Base-by-base conservation (phyloP, 2,797 vertebrate species). In the Neostethus bicornis region DNA sequence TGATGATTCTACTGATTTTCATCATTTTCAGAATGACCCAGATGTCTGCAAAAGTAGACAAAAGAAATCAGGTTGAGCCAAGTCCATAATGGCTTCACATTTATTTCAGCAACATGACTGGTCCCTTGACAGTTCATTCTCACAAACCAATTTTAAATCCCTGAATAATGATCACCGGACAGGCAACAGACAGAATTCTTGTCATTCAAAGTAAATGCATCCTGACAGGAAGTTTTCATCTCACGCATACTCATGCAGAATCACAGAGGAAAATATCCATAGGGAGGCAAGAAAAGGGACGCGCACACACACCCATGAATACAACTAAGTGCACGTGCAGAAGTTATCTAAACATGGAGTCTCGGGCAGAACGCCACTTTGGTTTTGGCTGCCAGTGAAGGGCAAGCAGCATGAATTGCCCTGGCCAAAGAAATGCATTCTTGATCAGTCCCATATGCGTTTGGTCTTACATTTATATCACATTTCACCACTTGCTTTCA, bases 361-460 rank as follows among this genome's bases (percentile, higher is more conserved):
- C 79, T 84, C 51, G 79, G 85, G 87, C 83, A 77, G 48, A 66
- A 71, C 9, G 81, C 83, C 85, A 83, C 82, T 66, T 77, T 82
- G 84, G 77, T 77, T 87, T 86, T 87, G 87, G 84, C 88, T 89
- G 86, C 85, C 87, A 89, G 85, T 84, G 83, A 87, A 90, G 82
- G 87, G 88, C 87, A 90, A 89, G 85, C 85, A 85, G 84, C 86
- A 88, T 88, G 87, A 91, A 91, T 89, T 83, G 81, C 88, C 84
- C 76, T 81, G 78, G 91, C 89, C 90, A 90, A 86, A 91, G 85
- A 91, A 90, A 90, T 89, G 89, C 78, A 78, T 65, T 77, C 72
- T 52, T 90, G 88, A 92, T 92, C 86, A 89, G 71, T 90, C 81
- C 90, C 91, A 91, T 85, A 91, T 92, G 90, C 48, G 77, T 80